Conservation (phyloP, 2,113 vertebrate species). For the Dermatemys mawii region DNA sequence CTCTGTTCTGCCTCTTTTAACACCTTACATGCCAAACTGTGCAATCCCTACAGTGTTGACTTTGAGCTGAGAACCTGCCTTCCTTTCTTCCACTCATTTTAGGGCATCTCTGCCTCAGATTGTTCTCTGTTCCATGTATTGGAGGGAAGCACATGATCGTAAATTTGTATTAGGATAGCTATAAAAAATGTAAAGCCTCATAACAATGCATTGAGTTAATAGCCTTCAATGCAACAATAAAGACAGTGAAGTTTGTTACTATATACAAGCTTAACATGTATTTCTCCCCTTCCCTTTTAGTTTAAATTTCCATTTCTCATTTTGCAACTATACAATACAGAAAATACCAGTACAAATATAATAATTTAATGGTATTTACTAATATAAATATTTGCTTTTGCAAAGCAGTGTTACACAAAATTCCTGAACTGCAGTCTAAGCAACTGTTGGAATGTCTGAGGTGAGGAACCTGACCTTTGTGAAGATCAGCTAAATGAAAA, state of each 20-base stretch:
- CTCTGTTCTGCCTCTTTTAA: background rate
- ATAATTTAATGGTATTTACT: constrained; percentile 70
- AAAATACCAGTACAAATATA: constrained; percentile 58
- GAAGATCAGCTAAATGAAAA: constrained; percentile 63
- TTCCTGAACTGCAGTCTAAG: constrained; percentile 66
- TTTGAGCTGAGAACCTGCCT: background rate
- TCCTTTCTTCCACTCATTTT: background rate
- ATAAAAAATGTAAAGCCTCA: background rate
- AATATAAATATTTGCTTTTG: constrained; percentile 76
- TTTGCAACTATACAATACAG: constrained; percentile 53
- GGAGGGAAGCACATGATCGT: background rate
- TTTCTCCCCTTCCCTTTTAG: background rate
- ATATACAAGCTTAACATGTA: constrained; percentile 9
- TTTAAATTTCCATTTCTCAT: constrained; percentile 24
- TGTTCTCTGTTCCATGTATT: background rate
- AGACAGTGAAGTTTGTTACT: background rate
- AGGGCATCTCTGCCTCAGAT: background rate
- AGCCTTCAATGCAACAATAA: background rate
- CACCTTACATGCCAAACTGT: background rate
- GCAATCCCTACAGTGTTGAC: background rate
- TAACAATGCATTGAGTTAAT: background rate
- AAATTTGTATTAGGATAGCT: background rate
- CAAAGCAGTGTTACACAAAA: constrained; percentile 60
- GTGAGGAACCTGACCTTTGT: constrained; percentile 63
- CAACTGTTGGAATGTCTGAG: constrained; percentile 65